These are phyloP conservation scores for Sylvietta virens DNA, from an alignment of 2,113 vertebrate genomes.

Conservation along the genomic window DNA sequence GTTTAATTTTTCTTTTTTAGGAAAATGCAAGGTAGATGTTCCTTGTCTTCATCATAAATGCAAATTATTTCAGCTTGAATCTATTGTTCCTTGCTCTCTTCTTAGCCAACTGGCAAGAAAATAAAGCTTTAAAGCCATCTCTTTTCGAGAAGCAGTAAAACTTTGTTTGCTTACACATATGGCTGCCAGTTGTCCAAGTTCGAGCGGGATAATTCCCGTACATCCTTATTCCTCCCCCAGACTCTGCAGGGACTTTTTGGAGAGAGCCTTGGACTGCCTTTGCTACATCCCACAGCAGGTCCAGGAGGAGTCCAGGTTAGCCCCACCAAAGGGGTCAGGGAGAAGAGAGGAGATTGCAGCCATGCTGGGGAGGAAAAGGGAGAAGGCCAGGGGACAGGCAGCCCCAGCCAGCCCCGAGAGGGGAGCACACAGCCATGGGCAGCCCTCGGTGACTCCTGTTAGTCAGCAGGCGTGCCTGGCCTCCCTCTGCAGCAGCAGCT, in stretches of 20 bases:
- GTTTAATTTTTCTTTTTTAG: constrained; percentile 83
- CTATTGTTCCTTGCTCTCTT: constrained; percentile 74
- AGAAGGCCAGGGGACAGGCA: neutral
- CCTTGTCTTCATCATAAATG: constrained; percentile 84
- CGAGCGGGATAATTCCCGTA: neutral
- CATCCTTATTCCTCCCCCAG: neutral
- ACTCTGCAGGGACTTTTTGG: neutral
- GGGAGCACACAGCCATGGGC: neutral
- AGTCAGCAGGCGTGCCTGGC: neutral
- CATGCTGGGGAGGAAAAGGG: neutral
- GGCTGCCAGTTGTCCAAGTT: constrained; percentile 27
- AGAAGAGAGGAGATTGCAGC: neutral
- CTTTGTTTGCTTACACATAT: constrained; percentile 50
- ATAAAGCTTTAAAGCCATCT: constrained; percentile 64
- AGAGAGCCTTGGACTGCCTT: neutral
- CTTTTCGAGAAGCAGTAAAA: constrained; percentile 51
- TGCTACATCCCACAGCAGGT: neutral
- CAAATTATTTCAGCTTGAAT: constrained; percentile 81
- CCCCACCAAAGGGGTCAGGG: neutral
- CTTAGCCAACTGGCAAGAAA: constrained; percentile 76
- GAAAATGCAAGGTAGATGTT: constrained; percentile 83
- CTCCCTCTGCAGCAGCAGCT: neutral
- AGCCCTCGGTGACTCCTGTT: rapidly evolving
- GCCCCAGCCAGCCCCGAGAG: neutral
- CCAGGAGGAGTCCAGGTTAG: neutral